A percentile compares a stretch with the other conserved stretches of the same genome.
These are phyloP conservation scores for Benitochromis conjunctus DNA, from an alignment of 2,113 vertebrate species.

Conservation along the genomic window DNA sequence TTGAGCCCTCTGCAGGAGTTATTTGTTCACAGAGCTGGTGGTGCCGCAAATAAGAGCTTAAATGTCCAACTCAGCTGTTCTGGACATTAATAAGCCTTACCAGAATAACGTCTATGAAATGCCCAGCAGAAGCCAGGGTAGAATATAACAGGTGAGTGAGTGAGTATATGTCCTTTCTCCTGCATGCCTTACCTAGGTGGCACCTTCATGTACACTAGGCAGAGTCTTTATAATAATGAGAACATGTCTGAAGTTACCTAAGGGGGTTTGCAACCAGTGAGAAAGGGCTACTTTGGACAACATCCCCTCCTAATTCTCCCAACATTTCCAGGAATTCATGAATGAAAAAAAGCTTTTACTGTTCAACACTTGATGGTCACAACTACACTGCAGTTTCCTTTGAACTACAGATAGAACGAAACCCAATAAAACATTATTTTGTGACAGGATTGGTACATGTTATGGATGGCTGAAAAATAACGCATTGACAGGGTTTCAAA, in stretches of 20 bases:
- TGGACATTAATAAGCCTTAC: neutral
- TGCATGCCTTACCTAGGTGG: neutral
- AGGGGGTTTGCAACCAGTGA: neutral
- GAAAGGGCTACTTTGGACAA: neutral
- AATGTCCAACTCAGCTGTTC: neutral
- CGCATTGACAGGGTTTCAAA: slow-evolving; percentile 42
- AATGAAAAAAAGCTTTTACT: neutral
- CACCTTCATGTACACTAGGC: neutral
- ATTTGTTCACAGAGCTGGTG: neutral
- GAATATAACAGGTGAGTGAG: neutral
- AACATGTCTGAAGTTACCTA: neutral
- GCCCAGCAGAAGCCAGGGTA: neutral
- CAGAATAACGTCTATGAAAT: neutral
- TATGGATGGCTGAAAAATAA: slow-evolving; percentile 22
- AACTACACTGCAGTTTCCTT: neutral
- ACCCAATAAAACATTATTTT: slow-evolving; percentile 17
- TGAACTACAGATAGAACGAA: neutral
- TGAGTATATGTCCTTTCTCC: neutral
- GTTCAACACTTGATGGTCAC: neutral
- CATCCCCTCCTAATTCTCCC: neutral
- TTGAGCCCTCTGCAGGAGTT: neutral
- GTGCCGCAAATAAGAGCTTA: neutral
- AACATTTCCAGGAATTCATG: neutral
- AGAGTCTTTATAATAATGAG: neutral
- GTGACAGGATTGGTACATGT: slow-evolving; percentile 13